Conservation (phyloP, 2,113 vertebrate species). For the Chaetura pelagica region DNA sequence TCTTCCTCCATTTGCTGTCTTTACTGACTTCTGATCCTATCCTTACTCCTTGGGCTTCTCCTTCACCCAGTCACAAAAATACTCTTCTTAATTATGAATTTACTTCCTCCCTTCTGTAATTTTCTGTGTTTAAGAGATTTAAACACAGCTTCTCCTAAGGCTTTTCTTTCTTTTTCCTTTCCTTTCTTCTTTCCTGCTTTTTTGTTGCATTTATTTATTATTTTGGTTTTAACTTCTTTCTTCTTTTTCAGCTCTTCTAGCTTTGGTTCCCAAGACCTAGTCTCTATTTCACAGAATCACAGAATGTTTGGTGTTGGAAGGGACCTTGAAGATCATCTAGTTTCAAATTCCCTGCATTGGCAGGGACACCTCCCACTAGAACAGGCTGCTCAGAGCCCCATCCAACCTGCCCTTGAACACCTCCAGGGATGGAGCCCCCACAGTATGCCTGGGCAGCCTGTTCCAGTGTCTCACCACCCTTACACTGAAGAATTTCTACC, state of each 20-base stretch:
- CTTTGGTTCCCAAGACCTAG: background rate
- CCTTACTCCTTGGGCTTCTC: background rate
- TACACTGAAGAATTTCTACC: too few species aligned
- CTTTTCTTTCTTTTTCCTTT: background rate
- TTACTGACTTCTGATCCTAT: background rate
- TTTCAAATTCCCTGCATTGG: too few species aligned
- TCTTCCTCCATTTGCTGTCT: background rate
- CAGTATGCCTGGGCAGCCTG: too few species aligned
- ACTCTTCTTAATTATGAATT: background rate
- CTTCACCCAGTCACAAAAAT: background rate
- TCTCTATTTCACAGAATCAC: too few species aligned
- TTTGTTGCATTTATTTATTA: background rate
- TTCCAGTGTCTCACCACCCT: too few species aligned
- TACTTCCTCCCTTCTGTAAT: background rate
- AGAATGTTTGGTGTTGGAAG: too few species aligned
- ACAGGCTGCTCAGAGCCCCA: too few species aligned
- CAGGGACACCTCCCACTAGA: too few species aligned
- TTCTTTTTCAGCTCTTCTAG: background rate
- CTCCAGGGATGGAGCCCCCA: too few species aligned
- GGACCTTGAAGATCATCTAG: too few species aligned
- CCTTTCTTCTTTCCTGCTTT: too few species aligned
- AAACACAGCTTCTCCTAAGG: background rate
- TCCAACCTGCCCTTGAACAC: too few species aligned
- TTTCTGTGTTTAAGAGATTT: background rate
- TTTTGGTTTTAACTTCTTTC: background rate